These are phyloP conservation scores for Philaenus spumarius DNA, from an alignment of 1,140 invertebrate species.

Conservation along the genomic window DNA sequence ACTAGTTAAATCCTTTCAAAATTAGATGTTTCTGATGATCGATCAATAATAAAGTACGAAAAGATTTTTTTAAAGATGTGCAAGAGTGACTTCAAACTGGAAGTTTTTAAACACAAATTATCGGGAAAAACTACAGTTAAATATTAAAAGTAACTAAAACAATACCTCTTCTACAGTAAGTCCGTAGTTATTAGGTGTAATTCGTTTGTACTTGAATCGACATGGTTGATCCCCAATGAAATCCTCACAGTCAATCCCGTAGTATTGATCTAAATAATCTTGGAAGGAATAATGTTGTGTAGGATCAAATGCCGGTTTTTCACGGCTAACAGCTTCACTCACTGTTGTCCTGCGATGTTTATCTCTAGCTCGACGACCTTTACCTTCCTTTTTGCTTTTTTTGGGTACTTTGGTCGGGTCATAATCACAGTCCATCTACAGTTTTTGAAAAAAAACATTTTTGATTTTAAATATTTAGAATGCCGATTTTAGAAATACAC, in stretches of 20 bases:
- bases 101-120: too few species aligned
- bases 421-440: constrained; percentile 23
- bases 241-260: constrained; percentile 91
- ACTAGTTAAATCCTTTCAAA: too few species aligned
- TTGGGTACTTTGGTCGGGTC: constrained; percentile 5
- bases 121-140: too few species aligned
- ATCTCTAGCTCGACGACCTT: constrained; percentile 48
- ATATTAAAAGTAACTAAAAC: too few species aligned
- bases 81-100: too few species aligned
- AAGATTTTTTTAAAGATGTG: too few species aligned
- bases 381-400: constrained; percentile 33
- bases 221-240: constrained; percentile 85
- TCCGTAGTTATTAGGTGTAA: constrained; percentile 86
- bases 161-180: constrained; percentile 87
- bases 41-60: too few species aligned
- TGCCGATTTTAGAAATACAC: too few species aligned
- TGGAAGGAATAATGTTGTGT: constrained; percentile 64
- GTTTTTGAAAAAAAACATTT: too few species aligned
- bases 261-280: constrained; percentile 91
- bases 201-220: constrained; percentile 88
- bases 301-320: constrained; percentile 62
- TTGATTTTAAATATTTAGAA: too few species aligned
- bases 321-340: constrained; percentile 57
- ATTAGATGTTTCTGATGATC: too few species aligned
- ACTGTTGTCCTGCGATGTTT: constrained; percentile 41